Conservation (phyloP, 2,888 invertebrate species). For the Lapara coniferarum region DNA sequence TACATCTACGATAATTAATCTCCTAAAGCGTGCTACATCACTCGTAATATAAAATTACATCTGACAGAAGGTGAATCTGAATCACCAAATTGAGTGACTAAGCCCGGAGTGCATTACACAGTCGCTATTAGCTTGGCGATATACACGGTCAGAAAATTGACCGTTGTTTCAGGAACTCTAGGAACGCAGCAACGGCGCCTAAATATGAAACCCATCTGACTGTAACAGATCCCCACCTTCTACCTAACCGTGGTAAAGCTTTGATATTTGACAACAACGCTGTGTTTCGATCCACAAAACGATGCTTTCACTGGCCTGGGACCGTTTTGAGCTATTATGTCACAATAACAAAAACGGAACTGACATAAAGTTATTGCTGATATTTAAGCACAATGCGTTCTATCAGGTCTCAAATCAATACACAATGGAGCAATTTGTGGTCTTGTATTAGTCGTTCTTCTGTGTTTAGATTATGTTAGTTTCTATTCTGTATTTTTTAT, state of each 20-base stretch:
- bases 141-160: too few species aligned
- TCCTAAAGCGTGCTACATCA: too few species aligned
- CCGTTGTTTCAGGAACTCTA: too few species aligned
- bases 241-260: slow-evolving; percentile 28
- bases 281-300: slow-evolving; percentile 41
- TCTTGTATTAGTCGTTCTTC: background rate
- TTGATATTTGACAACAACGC: slow-evolving; percentile 39
- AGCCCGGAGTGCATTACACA: too few species aligned
- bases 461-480: too few species aligned
- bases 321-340: slow-evolving; percentile 37
- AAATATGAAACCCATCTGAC: background rate
- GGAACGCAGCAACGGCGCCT: too few species aligned
- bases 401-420: slow-evolving; percentile 39
- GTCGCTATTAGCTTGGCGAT: too few species aligned
- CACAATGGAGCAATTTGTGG: slow-evolving; percentile 27
- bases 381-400: slow-evolving; percentile 36
- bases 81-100: too few species aligned
- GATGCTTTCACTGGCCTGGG: slow-evolving; percentile 27
- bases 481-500: too few species aligned
- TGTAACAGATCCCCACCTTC: background rate
- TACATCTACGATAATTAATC: too few species aligned
- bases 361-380: slow-evolving; percentile 42
- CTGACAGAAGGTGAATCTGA: too few species aligned
- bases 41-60: too few species aligned
- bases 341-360: slow-evolving; percentile 36